Conservation (phyloP, 2,797 vertebrate species). For the Masticophis lateralis region DNA sequence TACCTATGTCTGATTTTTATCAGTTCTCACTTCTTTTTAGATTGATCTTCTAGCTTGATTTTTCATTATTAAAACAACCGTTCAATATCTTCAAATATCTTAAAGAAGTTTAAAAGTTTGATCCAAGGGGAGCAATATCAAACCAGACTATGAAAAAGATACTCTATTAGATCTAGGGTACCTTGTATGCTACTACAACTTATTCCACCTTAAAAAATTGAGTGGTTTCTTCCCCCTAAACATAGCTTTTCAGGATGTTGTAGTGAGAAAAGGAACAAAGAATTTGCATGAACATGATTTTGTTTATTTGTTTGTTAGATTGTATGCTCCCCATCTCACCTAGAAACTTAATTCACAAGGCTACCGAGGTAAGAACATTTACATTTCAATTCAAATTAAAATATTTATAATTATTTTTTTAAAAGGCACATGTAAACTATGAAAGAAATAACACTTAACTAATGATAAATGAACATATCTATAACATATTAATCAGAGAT, state of each 20-base stretch:
- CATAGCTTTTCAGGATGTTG: not conserved
- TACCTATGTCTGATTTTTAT: not conserved
- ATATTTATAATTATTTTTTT: not conserved
- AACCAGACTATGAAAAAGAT: not conserved
- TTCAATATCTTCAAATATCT: not conserved
- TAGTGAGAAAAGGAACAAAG: not conserved
- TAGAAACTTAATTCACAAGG: not conserved
- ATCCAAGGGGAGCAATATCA: not conserved
- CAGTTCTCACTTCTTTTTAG: not conserved
- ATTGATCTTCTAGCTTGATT: not conserved
- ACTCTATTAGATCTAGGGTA: not conserved
- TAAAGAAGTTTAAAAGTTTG: not conserved
- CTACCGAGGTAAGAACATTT: not conserved
- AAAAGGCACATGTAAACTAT: not conserved
- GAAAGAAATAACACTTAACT: not conserved
- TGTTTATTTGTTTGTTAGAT: too few species aligned
- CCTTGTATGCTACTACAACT: not conserved
- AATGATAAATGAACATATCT: not conserved
- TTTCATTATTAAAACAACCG: not conserved
- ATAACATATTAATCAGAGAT: not conserved
- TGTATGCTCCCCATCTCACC: too few species aligned
- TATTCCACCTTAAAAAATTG: not conserved
- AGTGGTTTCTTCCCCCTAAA: not conserved
- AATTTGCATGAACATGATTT: not conserved
- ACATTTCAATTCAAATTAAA: not conserved